A percentile compares a stretch with the other conserved stretches of the same genome.
Conservation (phyloP, 2,113 vertebrate species). For the Vimba vimba region DNA sequence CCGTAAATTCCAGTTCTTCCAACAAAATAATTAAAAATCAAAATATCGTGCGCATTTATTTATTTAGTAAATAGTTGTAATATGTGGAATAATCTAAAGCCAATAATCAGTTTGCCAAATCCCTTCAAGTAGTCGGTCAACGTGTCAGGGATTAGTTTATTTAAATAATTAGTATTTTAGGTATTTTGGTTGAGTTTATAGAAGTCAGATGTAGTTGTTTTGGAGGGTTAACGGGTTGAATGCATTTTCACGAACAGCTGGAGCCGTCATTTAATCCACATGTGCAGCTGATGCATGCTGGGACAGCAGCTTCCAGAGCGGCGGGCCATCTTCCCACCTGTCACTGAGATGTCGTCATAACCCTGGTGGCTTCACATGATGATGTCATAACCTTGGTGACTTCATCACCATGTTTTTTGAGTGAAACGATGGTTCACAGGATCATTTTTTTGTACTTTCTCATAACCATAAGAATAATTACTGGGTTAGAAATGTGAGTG, state of each 20-base stretch:
- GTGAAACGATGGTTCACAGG: too few species aligned
- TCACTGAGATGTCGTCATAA: background rate
- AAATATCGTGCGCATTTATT: too few species aligned
- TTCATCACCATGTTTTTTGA: too few species aligned
- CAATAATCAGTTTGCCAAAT: too few species aligned
- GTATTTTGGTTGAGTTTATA: background rate
- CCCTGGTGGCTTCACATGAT: too few species aligned
- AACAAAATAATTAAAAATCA: too few species aligned
- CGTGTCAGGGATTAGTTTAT: too few species aligned
- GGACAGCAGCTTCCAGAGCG: background rate
- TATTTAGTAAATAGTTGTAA: too few species aligned
- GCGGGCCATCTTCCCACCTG: background rate
- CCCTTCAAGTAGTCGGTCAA: too few species aligned
- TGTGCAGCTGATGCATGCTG: slow-evolving; percentile 39
- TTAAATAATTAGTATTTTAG: background rate
- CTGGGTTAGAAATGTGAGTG: background rate
- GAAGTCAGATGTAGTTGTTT: background rate
- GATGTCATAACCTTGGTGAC: too few species aligned
- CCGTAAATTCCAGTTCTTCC: background rate
- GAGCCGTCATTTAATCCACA: slow-evolving; percentile 35
- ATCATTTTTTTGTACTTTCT: background rate
- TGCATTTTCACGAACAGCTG: slow-evolving; percentile 53
- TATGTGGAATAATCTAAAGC: too few species aligned
- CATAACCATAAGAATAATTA: background rate
- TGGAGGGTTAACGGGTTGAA: background rate